These are phyloP conservation scores for Muscidifurax raptorellus DNA, from an alignment of 1,140 invertebrate species.

Conservation along the genomic window DNA sequence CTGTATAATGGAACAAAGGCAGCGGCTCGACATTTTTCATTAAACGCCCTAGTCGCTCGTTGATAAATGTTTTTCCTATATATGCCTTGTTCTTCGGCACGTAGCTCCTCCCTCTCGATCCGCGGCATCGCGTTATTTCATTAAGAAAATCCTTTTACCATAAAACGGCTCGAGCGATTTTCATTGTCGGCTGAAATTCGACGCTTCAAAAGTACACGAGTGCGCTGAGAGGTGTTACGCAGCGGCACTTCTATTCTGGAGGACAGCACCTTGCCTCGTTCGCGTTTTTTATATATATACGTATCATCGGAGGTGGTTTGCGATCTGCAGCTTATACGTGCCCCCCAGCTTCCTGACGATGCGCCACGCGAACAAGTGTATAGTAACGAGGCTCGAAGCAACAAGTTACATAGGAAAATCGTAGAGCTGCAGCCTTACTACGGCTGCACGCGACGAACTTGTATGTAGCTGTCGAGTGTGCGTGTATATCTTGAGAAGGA, in stretches of 20 bases:
- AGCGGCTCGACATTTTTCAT: background rate
- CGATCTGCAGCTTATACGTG: background rate
- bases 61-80: background rate
- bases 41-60: slow-evolving; percentile 9
- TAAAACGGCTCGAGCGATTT: background rate
- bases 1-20: background rate
- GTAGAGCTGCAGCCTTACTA: background rate
- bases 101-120: background rate
- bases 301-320: background rate
- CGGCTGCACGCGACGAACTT: background rate
- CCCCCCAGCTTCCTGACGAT: background rate
- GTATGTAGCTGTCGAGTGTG: background rate
- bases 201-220: background rate
- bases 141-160: background rate
- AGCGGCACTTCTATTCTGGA: background rate
- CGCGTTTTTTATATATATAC: too few relatives aligned
- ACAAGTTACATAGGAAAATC: slow-evolving; percentile 42
- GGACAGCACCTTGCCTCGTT: background rate
- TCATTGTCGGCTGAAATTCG: background rate
- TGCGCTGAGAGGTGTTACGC: too few relatives aligned
- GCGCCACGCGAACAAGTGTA: background rate
- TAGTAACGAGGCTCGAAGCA: slow-evolving; percentile 23
- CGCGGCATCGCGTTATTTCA: background rate
- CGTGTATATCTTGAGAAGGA: too few relatives aligned
- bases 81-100: background rate